Base-by-base conservation (phyloP, 2,888 invertebrate genomes). In the Pandemis cinnamomeana region DNA sequence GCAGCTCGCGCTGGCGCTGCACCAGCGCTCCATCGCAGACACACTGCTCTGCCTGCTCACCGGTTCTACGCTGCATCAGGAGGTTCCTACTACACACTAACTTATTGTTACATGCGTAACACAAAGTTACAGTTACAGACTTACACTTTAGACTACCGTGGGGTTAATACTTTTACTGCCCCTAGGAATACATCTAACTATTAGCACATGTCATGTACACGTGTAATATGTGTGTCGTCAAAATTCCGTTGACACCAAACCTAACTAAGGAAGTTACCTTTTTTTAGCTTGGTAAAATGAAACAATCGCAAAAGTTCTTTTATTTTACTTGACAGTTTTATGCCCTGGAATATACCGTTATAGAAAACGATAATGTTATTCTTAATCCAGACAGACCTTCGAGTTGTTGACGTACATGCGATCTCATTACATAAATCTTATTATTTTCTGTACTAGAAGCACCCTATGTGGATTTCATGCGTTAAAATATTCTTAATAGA, bases 21-120 rank as follows among this genome's bases (percentile, higher is more conserved):
- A 99, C 77, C 97, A 98, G 90, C 98, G 99, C 86, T 99, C 99
- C 88, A 99, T 99, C 84, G 98, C 99, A 55, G 98, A 98, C 86
- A 99, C 99, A 0, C 93, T 99, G 82, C 96, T 99, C 80, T 99
- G 98, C 89, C 95, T 99, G 83, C 95, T 99, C 80, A 98, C 99
- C n/a, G 99, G 99, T 66, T 97, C 97, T 68, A 95, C 96, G 0
- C 96, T 96, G 80, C 95, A 92, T 68, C 91, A 92, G 76, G 91
- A 94, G 90, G 93, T 85, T 67, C 13, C 5, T 5, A 51, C 13
- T 5, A 5, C 44, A 7, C 11, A 48, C n/a, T 4, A 4, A 4
- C 27, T 36, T 36, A 2, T 36, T 36, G 27, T 36, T 36, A 36
- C 27, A 2, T 36, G 2, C 27, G 2, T 36, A 36, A 20, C 20